These are phyloP conservation scores for Adelphocoris suturalis DNA, from an alignment of 2,888 invertebrate genomes.

Conservation along the genomic window DNA sequence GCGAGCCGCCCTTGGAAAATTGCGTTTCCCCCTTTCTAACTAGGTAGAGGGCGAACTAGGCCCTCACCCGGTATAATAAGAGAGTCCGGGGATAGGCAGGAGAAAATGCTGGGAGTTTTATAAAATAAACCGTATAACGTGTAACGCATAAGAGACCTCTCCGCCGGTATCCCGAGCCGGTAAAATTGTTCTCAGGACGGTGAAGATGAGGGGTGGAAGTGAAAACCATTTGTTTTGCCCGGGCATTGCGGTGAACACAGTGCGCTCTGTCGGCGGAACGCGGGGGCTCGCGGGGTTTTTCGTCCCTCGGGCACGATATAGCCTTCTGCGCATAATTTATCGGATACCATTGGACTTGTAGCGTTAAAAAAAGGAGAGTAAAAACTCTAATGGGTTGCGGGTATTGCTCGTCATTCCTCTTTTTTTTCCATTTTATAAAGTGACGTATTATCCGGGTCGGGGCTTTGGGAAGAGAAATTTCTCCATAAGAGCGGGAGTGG, in stretches of 20 bases:
- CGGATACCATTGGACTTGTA: conserved; percentile 32
- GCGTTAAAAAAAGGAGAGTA: background rate
- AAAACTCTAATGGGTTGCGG: conserved; percentile 32
- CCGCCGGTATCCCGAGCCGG: background rate
- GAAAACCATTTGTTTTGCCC: conserved; percentile 24
- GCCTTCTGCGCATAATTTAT: conserved; percentile 34
- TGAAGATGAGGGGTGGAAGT: background rate
- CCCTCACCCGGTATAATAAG: background rate
- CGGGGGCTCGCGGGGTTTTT: background rate
- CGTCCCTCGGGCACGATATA: conserved; percentile 30
- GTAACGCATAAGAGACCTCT: conserved; percentile 14
- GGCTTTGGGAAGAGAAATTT: too few species aligned
- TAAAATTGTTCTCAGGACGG: conserved; percentile 28
- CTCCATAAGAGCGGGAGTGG: too few species aligned
- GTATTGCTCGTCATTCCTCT: conserved; percentile 8
- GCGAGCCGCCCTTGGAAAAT: background rate
- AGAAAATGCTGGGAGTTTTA: conserved; percentile 28
- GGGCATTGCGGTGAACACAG: conserved; percentile 33
- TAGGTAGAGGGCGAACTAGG: background rate
- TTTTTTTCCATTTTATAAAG: conserved; percentile 2
- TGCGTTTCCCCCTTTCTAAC: background rate
- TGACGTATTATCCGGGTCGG: background rate
- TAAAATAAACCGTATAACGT: conserved; percentile 36
- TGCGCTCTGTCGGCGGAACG: conserved; percentile 19
- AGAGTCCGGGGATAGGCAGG: background rate